Conservation (phyloP, 2,888 invertebrate genomes). For the Pachycephus smyrnensis region DNA sequence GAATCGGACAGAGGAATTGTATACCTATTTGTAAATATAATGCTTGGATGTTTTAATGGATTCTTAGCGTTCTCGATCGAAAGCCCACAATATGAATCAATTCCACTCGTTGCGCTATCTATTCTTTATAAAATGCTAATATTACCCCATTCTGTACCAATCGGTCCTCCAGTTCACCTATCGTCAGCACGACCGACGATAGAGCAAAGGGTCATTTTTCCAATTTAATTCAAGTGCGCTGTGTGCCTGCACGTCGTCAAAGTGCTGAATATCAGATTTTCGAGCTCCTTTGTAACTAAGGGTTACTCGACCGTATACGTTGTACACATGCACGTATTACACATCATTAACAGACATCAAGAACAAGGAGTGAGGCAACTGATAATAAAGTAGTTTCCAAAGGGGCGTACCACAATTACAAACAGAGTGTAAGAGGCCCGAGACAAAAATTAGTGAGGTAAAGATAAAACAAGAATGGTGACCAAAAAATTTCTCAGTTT, state of each 20-base stretch:
- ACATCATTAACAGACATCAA: not conserved
- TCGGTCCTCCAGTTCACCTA: not conserved
- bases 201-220: slow-evolving; percentile 15
- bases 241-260: slow-evolving; percentile 13
- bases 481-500: not conserved
- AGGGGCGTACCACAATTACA: not conserved
- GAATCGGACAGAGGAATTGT: not conserved
- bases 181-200: not conserved
- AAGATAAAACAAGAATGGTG: not conserved
- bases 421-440: not conserved
- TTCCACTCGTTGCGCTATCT: not conserved
- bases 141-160: not conserved
- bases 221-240: slow-evolving; percentile 26
- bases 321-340: not conserved
- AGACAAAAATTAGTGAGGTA: not conserved
- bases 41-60: not conserved
- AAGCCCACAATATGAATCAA: not conserved
- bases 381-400: not conserved
- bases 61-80: not conserved
- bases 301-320: not conserved
- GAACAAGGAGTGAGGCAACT: not conserved
- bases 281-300: slow-evolving; percentile 12
- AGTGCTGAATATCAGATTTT: slow-evolving; percentile 38
- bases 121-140: not conserved
- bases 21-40: not conserved